A percentile compares a stretch with the other conserved stretches of the same genome.
These are phyloP conservation scores for Synaphobranchus kaupii DNA, from an alignment of 2,797 vertebrate genomes.

Conservation along the genomic window DNA sequence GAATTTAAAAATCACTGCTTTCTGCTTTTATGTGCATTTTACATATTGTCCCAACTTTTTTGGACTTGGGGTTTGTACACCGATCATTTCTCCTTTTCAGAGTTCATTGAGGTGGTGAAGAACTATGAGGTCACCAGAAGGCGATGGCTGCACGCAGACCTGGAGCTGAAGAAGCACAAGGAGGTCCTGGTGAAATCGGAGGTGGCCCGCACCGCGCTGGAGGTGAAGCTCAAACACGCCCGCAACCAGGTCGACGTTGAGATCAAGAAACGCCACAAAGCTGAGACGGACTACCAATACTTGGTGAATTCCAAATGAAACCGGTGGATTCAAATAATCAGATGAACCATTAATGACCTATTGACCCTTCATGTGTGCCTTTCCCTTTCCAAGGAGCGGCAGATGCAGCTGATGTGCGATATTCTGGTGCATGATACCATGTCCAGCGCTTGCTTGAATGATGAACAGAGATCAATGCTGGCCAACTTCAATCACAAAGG, in stretches of 20 bases:
- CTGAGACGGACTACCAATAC: slow-evolving; percentile 73
- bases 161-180: slow-evolving; percentile 70
- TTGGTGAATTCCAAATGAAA: slow-evolving; percentile 56
- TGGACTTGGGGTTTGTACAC: too few species aligned
- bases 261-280: slow-evolving; percentile 80
- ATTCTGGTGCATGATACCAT: slow-evolving; percentile 72
- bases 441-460: slow-evolving; percentile 66
- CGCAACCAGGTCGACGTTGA: slow-evolving; percentile 85
- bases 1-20: too few species aligned
- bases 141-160: slow-evolving; percentile 59
- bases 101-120: slow-evolving; percentile 59
- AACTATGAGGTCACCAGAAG: slow-evolving; percentile 68
- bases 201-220: slow-evolving; percentile 67
- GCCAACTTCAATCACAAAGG: slow-evolving; percentile 64
- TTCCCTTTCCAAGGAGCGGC: slow-evolving; percentile 63
- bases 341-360: neutral
- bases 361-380: neutral
- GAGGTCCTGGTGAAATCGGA: slow-evolving; percentile 75
- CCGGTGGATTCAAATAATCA: neutral
- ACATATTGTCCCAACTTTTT: too few species aligned
- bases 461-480: slow-evolving; percentile 70
- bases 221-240: slow-evolving; percentile 76
- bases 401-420: slow-evolving; percentile 77
- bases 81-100: slow-evolving; percentile 52
- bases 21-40: too few species aligned